Conservation (phyloP, 2,113 vertebrate genomes). For the Acrocephalus kingi region DNA sequence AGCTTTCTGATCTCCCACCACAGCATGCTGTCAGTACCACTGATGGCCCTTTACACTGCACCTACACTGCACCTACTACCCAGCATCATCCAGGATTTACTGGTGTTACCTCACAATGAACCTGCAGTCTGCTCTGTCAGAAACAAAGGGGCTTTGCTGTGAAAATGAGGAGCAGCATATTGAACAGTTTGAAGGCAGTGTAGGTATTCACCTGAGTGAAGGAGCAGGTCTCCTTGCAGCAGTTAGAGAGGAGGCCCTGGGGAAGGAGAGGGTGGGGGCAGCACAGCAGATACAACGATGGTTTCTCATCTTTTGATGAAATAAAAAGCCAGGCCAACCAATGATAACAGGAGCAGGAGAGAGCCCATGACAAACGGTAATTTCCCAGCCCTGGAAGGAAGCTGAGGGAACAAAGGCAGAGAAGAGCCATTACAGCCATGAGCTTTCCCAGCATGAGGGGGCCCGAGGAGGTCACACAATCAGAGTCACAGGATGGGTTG, state of each 20-base stretch:
- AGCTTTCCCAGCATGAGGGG: not conserved
- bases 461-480: not conserved
- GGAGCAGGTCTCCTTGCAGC: not conserved
- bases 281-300: not conserved
- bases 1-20: not conserved
- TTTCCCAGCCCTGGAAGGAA: slow-evolving; percentile 28
- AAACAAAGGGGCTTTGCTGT: not conserved
- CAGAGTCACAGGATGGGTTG: not conserved
- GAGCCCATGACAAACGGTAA: not conserved
- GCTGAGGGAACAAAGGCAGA: not conserved
- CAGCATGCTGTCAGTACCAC: not conserved
- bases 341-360: not conserved
- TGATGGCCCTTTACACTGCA: not conserved
- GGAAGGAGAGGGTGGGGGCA: not conserved
- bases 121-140: not conserved
- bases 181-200: not conserved
- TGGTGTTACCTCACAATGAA: not conserved
- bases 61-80: too few species aligned
- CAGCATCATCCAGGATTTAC: not conserved
- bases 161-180: not conserved
- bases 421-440: not conserved
- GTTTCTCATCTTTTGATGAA: slow-evolving; percentile 43
- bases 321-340: not conserved
- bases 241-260: not conserved
- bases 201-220: not conserved